Evolutionary conservation across 2,113 vertebrate species (phyloP).

Genomic region (Shinisaurus crocodilurus): DNA sequence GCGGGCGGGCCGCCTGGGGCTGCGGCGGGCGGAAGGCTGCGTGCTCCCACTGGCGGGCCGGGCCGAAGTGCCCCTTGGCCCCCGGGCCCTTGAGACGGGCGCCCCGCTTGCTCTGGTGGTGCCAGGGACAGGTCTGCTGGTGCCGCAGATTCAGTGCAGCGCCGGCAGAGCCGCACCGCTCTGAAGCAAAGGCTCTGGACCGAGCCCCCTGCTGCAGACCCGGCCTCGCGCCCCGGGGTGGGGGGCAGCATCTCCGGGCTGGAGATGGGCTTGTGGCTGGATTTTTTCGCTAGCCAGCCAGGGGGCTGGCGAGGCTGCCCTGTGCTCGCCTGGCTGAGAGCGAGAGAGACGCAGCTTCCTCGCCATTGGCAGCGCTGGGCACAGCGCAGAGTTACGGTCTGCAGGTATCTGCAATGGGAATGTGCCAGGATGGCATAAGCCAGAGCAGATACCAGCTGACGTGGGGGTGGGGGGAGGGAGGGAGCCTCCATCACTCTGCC

Average conservation of each 20-base stretch:
- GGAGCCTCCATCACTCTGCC: not conserved
- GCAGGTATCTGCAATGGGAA: slow-evolving; percentile 14
- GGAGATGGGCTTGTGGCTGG: not conserved
- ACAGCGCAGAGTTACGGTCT: not conserved
- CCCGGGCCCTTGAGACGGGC: too few relatives aligned
- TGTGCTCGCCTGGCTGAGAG: not conserved
- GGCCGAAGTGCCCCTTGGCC: too few relatives aligned
- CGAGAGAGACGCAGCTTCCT: not conserved
- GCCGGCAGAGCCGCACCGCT: slow-evolving; percentile 18
- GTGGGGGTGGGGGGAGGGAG: not conserved
- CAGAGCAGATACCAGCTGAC: not conserved
- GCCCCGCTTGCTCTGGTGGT: not conserved
- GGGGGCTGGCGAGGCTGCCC: not conserved
- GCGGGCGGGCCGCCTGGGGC: not conserved
- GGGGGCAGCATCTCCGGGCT: not conserved
- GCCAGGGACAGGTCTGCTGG: not conserved
- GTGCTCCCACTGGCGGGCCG: not conserved
- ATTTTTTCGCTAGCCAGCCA: not conserved
- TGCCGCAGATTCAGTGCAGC: slow-evolving; percentile 54
- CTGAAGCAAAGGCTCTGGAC: not conserved
- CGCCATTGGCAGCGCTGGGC: not conserved
- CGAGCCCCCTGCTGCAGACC: not conserved
- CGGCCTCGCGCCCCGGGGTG: not conserved
- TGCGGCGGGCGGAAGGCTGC: slow-evolving; percentile 7
- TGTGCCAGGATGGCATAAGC: slow-evolving; percentile 4